Evolutionary conservation across 2,113 vertebrate species (phyloP), one percentile per base, ranked within the genome.

Genomic region (Tylochromis polylepis): DNA sequence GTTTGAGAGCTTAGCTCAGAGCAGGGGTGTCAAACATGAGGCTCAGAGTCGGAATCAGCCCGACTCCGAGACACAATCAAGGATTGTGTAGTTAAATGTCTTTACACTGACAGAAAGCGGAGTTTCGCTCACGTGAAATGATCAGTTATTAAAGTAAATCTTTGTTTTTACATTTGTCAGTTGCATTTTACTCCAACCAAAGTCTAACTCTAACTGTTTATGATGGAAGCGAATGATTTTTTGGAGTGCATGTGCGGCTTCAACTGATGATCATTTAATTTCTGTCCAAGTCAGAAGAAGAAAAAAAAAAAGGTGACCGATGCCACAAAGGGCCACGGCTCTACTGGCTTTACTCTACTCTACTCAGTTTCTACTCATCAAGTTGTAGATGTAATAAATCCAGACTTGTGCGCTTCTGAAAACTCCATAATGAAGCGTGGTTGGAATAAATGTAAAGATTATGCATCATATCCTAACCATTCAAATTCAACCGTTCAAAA

Each of bases 271-370:
- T 65, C 31, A 65, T 38, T 65, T 65, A n/a, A 38, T 38, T 65
- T 38, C 11, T 36, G 3, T n/a, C 31, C 34, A 65, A 65, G 34
- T 65, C 34, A 38, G 20, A 5, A 65, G 34, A 65, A 65, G 0
- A 8, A 65, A 65, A 38, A 65, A 65, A 0, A 8, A 65, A 65
- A 38, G 10, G 11, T n/a, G 60, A 36, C 31, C 11, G 36, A 65
- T 36, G 12, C 18, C 31, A 38, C 60, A 38, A 36, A 65, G 2
- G 6, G 60, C 41, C 41, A 12, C 12, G 4, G 41, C 34, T 65
- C 11, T 65, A n/a, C 38, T n/a, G 31, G 60, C 0, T 65, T 34
- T n/a, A 0, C 18, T 29, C 29, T 29, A 29, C 29, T 36, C 18
- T 8, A n/a, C n/a, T 62, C 0, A 1, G 0, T 62, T 65, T 65